A percentile compares a stretch with the other conserved stretches of the same genome.
phyloP scores from a whole-genome alignment of 2,797 vertebrate genomes.

The Etheostoma nigrum region DNA sequence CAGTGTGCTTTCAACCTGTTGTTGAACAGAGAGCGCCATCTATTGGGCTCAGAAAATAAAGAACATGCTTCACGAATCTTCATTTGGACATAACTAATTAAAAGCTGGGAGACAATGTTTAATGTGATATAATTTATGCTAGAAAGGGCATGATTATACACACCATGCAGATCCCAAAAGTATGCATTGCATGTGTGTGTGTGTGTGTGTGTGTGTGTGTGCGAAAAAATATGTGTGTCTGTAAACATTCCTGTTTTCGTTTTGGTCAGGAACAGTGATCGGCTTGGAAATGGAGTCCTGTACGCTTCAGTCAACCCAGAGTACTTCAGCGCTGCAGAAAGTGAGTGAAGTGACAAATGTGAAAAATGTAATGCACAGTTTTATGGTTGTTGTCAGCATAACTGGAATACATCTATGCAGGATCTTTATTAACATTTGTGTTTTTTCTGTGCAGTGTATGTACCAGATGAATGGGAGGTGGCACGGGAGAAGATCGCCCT shows the following conservation, averaged over 20 bases:
- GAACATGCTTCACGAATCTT: no score
- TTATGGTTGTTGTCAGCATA: neutral
- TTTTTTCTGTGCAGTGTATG: slow-evolving; percentile 87
- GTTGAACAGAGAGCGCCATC: no score
- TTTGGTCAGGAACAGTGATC: slow-evolving; percentile 89
- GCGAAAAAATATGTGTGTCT: neutral
- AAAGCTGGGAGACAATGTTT: neutral
- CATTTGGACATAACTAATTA: no score
- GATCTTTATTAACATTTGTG: neutral
- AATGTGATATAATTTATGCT: no score
- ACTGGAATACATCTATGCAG: neutral
- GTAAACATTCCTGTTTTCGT: slow-evolving; percentile 36
- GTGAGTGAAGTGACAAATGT: slow-evolving; percentile 83
- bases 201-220: neutral
- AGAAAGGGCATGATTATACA: slow-evolving; percentile 3
- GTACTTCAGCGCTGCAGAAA: slow-evolving; percentile 98
- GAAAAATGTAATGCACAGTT: neutral
- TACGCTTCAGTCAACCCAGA: slow-evolving; percentile 98
- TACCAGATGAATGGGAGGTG: slow-evolving; percentile 99
- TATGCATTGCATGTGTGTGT: neutral
- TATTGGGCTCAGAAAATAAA: no score
- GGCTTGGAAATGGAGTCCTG: slow-evolving; percentile 96
- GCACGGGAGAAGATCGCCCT: slow-evolving; percentile 95
- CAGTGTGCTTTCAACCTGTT: no score
- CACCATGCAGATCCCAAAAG: neutral